Conservation (phyloP, 2,113 vertebrate species). For the Gadus macrocephalus region DNA sequence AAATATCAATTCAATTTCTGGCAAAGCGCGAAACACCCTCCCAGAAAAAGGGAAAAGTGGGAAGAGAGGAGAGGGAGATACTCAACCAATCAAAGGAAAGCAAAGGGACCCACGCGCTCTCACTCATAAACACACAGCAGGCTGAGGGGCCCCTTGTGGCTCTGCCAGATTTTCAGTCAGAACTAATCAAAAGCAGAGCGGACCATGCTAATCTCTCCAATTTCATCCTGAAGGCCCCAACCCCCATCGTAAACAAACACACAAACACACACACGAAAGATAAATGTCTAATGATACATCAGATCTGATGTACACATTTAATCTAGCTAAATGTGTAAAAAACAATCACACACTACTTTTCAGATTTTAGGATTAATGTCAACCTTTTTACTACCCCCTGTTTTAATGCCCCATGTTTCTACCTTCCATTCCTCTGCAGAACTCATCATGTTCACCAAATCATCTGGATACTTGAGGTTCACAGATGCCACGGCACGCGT, state of each 20-base stretch:
- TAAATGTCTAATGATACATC: too few relatives aligned
- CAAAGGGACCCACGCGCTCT: conserved; percentile 16
- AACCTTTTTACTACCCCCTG: too few relatives aligned
- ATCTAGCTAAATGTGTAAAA: too few relatives aligned
- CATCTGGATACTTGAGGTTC: too few relatives aligned
- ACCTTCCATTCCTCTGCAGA: too few relatives aligned
- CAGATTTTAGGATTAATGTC: too few relatives aligned
- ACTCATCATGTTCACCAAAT: too few relatives aligned
- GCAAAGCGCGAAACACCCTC: conserved; percentile 70
- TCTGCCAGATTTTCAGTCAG: conserved; percentile 87
- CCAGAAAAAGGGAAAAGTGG: conserved; percentile 1
- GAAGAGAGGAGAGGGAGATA: too few relatives aligned
- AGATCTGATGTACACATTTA: too few relatives aligned
- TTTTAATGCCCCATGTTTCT: too few relatives aligned
- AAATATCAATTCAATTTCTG: conserved; percentile 99
- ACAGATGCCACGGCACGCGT: too few relatives aligned
- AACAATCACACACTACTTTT: too few relatives aligned
- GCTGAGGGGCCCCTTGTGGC: conserved; percentile 90
- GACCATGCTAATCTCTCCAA: conserved; percentile 92
- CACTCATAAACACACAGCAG: conserved; percentile 56
- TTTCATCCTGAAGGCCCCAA: conserved; percentile 92
- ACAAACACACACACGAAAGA: conserved; percentile 11
- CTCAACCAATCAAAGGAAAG: not conserved
- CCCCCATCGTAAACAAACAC: conserved; percentile 74
- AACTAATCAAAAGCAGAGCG: conserved; percentile 92